phyloP scores from a whole-genome alignment of 2,888 invertebrate genomes.

The Cosmopolites sordidus region DNA sequence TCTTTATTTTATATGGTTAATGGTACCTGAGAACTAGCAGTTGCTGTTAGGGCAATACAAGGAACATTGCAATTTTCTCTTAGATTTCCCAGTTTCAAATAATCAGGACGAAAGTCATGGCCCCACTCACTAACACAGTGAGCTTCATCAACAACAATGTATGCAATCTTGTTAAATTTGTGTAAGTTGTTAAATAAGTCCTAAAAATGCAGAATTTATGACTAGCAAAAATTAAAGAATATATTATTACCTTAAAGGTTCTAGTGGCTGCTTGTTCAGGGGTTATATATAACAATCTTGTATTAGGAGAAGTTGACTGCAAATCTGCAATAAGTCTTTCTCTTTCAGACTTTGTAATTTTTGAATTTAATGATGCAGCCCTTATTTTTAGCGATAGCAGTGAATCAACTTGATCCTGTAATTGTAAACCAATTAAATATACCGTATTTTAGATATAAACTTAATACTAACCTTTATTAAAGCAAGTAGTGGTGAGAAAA shows the following conservation, averaged over 20 bases:
- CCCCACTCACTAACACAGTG: conserved; percentile 99
- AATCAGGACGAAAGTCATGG: conserved; percentile 95
- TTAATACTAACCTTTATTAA: conserved; percentile 68
- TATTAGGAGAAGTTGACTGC: conserved; percentile 61
- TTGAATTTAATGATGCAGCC: conserved; percentile 91
- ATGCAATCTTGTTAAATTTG: conserved; percentile 74
- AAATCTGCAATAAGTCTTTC: conserved; percentile 75
- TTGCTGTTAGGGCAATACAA: conserved; percentile 93
- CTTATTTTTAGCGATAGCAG: conserved; percentile 70
- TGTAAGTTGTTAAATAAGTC: conserved; percentile 64
- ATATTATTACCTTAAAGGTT: conserved; percentile 59
- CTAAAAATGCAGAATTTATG: conserved; percentile 38
- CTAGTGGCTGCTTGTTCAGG: conserved; percentile 91
- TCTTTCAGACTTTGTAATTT: conserved; percentile 73
- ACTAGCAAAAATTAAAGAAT: not conserved
- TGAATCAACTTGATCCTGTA: conserved; percentile 87
- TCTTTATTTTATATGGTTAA: too few relatives aligned
- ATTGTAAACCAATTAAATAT: conserved; percentile 15
- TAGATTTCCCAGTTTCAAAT: conserved; percentile 78
- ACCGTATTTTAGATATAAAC: not conserved
- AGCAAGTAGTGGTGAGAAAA: conserved; percentile 93
- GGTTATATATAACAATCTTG: conserved; percentile 88
- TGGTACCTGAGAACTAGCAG: conserved; percentile 68
- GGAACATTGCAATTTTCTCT: conserved; percentile 65
- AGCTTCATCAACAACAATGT: conserved; percentile 95